Evolutionary conservation across 2,113 vertebrate genomes (phyloP).

Genomic region (Emydocephalus ijimae): DNA sequence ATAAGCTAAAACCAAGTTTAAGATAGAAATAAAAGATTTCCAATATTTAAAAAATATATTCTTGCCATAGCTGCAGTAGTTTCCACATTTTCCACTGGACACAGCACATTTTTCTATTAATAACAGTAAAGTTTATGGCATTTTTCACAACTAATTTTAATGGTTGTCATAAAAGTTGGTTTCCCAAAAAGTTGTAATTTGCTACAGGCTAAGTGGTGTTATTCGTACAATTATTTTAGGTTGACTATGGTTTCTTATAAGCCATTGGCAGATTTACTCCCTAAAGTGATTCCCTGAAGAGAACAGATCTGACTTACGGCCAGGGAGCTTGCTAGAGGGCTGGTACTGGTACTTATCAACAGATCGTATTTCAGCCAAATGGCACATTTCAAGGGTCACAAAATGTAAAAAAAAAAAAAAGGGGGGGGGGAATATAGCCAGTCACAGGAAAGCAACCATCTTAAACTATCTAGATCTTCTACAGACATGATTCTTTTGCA

Average conservation of each 20-base stretch:
- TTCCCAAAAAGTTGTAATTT: slow-evolving; percentile 52
- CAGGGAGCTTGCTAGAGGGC: background rate
- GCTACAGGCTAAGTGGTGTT: slow-evolving; percentile 34
- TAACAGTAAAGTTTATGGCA: slow-evolving; percentile 27
- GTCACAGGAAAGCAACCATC: background rate
- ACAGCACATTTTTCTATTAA: background rate
- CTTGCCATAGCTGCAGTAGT: background rate
- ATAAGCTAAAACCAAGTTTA: background rate
- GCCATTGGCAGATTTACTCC: slow-evolving; percentile 32
- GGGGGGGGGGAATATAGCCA: background rate
- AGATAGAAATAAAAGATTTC: background rate
- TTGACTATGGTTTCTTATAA: slow-evolving; percentile 46
- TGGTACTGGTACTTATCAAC: background rate
- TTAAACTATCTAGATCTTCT: background rate
- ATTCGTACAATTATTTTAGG: slow-evolving; percentile 56
- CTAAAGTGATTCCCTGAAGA: slow-evolving; percentile 20
- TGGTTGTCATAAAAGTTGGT: slow-evolving; percentile 43
- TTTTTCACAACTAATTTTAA: slow-evolving; percentile 48
- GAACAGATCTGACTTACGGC: slow-evolving; percentile 11
- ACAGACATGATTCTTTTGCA: background rate
- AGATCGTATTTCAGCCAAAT: slow-evolving; percentile 2
- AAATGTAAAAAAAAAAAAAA: background rate
- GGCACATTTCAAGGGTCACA: background rate
- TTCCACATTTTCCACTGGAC: background rate
- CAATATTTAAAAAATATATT: background rate